Evolutionary conservation across 2,113 vertebrate genomes (phyloP), one percentile per base, ranked within the genome.

Genomic region (Alethe castanea): DNA sequence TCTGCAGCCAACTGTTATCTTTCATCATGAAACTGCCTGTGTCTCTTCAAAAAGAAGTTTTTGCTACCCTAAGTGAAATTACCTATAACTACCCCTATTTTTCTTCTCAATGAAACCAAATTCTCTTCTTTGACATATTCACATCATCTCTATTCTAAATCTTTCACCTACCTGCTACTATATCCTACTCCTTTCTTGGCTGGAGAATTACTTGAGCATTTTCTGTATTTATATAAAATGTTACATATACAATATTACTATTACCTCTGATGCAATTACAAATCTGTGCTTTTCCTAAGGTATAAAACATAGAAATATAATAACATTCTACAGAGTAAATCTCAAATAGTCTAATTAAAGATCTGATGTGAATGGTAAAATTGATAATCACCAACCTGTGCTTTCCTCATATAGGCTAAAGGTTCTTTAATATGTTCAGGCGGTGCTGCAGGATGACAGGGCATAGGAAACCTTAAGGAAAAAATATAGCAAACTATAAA

Each of bases 351-450:
- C 26, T 72, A 57, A 86, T 56, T 57, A 84, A 79, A 92, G 18
- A 29, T 64, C 17, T 77, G 38, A 42, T 28, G 48, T 4, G 25
- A 93, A 92, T 1, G 1, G 14, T 59, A 72, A 90, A 95, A 94
- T 19, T 18, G 77, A 23, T 31, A 96, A 86, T 33, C 86, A 97
- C 98, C 48, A 96, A 99, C 99, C 99, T 99, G 99, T 82, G 99
- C 99, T 95, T 98, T 99, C 94, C 99, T 98, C 99, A 99, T 99
- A 97, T 99, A 99, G 70, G 97, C 98, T 98, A 99, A 96, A 8
- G 99, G 99, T 88, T 99, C 99, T 95, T 99, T 99, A 71, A 98
- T 98, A 95, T 99, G 99, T 88, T 99, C 99, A 38, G 98, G 97
- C 1, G 99, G 98, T 76, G 98, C 98, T 42, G 98, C 93, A 47